A percentile compares a stretch with the other conserved stretches of the same genome.
Conservation (phyloP, 2,113 vertebrate genomes). For the Prunella himalayana region DNA sequence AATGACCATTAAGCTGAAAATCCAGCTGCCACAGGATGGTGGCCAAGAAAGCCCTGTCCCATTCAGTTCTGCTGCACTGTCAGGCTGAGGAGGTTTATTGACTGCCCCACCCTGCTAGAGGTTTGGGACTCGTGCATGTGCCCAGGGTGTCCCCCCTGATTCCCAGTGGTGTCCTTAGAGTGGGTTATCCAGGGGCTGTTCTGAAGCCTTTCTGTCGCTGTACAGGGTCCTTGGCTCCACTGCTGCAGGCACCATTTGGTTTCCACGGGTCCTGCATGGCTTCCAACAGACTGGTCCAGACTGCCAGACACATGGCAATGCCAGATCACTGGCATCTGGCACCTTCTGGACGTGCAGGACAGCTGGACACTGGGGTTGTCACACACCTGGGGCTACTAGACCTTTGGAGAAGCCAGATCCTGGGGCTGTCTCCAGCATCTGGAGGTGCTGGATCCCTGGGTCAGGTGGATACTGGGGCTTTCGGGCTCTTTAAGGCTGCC, state of each 20-base stretch:
- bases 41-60: background rate
- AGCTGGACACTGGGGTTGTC: background rate
- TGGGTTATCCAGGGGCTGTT: background rate
- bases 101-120: background rate
- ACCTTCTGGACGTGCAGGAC: background rate
- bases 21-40: background rate
- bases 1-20: background rate
- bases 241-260: background rate
- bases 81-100: background rate
- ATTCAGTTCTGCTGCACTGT: background rate
- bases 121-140: rapidly evolving
- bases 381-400: background rate
- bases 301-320: background rate
- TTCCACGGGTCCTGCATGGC: background rate
- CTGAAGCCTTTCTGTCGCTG: background rate
- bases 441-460: background rate
- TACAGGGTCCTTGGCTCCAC: background rate
- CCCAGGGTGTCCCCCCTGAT: rapidly evolving
- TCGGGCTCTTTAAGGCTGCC: background rate
- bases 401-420: background rate
- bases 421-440: rapidly evolving
- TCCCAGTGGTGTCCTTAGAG: background rate
- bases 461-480: too few relatives aligned
- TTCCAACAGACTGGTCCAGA: background rate
- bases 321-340: background rate